Evolutionary conservation across 2,888 invertebrate species (phyloP).

Genomic region (Buathra laborator): DNA sequence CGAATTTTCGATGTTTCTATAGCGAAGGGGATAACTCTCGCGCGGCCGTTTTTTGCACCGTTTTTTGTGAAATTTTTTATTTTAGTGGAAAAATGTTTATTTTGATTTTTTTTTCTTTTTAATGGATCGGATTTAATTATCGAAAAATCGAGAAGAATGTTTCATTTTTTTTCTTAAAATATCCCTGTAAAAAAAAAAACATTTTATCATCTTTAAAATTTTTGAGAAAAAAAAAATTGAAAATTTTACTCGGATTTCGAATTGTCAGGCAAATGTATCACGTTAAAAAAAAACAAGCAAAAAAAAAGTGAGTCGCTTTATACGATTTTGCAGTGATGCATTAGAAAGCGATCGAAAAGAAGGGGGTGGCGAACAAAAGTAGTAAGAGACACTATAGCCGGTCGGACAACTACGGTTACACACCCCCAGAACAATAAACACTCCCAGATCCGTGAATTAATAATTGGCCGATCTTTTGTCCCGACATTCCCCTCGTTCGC

Average conservation of each 20-base stretch:
- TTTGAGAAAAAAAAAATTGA: not conserved
- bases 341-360: no score
- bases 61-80: not conserved
- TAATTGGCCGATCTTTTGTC: slow-evolving; percentile 63
- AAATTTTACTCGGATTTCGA: not conserved
- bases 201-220: not conserved
- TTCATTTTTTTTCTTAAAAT: no score
- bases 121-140: no score
- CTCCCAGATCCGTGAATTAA: slow-evolving; percentile 62
- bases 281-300: not conserved
- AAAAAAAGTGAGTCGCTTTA: not conserved
- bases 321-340: not conserved
- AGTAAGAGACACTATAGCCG: no score
- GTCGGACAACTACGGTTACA: not conserved
- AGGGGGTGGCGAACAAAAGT: no score
- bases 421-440: slow-evolving; percentile 17
- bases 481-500: slow-evolving; percentile 20
- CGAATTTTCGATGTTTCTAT: not conserved
- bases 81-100: no score
- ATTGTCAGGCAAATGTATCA: no score
- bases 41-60: not conserved
- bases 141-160: no score
- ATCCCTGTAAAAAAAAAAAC: no score
- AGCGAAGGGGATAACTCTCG: not conserved
- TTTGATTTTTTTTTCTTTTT: no score